These are phyloP conservation scores for Drosophila guanche DNA, from an alignment of 1,140 invertebrate genomes.

Conservation along the genomic window DNA sequence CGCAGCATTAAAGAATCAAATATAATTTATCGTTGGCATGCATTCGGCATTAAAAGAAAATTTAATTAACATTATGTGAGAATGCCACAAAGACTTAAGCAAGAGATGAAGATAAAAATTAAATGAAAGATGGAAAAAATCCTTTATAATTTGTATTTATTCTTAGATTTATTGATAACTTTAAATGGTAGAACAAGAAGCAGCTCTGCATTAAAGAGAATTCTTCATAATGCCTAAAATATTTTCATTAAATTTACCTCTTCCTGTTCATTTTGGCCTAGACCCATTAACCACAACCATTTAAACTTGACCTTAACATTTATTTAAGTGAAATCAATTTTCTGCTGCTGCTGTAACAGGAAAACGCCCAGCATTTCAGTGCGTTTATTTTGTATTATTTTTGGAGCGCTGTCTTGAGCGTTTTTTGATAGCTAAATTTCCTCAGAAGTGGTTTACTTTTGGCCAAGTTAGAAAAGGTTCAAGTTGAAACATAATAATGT, in stretches of 20 bases:
- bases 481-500: slow-evolving; percentile 74
- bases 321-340: slow-evolving; percentile 10
- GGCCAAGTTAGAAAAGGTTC: slow-evolving; percentile 53
- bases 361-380: slow-evolving; percentile 11
- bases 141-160: slow-evolving; percentile 1
- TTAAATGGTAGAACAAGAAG: no score
- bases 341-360: slow-evolving; percentile 7
- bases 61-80: slow-evolving; percentile 1
- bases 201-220: no score
- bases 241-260: no score
- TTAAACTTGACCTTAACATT: slow-evolving; percentile 39
- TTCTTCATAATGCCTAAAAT: no score
- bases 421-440: slow-evolving; percentile 62
- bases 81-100: no score
- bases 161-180: no score
- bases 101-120: not conserved
- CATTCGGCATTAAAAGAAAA: not conserved
- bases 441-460: slow-evolving; percentile 31
- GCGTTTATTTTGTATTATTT: slow-evolving; percentile 20
- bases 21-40: not conserved
- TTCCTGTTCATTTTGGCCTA: no score
- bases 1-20: slow-evolving; percentile 1
- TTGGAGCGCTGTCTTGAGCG: slow-evolving; percentile 34
- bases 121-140: slow-evolving; percentile 5
- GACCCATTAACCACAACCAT: no score